A percentile compares a stretch with the other conserved stretches of the same genome.
Conservation (phyloP, 1,140 invertebrate species). For the Ceratina australensis region DNA sequence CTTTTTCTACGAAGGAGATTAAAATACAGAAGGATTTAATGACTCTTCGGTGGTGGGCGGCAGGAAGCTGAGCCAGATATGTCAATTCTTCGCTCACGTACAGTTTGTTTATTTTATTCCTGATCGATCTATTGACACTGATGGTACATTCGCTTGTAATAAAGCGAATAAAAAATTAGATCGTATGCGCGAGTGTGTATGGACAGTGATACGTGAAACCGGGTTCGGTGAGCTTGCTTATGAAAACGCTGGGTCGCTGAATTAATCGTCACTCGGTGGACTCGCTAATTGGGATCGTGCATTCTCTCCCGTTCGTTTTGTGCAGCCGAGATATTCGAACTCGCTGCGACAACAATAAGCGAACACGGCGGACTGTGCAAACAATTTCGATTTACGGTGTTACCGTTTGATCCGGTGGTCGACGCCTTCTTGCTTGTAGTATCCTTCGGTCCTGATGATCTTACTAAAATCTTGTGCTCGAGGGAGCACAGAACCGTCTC, state of each 20-base stretch:
- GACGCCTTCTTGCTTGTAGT: background rate
- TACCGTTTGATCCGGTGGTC: no score
- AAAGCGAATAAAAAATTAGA: background rate
- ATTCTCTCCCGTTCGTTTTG: background rate
- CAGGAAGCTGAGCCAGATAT: no score
- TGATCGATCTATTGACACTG: no score
- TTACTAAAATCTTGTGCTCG: background rate
- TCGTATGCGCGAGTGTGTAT: no score
- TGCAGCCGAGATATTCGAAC: background rate
- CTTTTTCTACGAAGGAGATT: no score
- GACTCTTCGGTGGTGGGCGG: no score
- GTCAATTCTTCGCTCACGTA: no score
- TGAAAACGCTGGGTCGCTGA: conserved; percentile 12
- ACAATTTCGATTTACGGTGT: background rate
- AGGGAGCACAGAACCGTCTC: background rate
- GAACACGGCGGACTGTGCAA: background rate
- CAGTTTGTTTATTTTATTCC: no score
- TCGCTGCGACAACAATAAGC: conserved; percentile 5
- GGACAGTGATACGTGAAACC: background rate
- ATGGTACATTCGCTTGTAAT: background rate
- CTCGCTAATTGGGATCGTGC: conserved; percentile 6
- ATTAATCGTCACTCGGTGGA: conserved; percentile 13
- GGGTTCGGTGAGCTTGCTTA: background rate
- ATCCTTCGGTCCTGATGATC: background rate
- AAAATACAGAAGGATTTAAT: no score